Evolutionary conservation across 2,113 vertebrate species (phyloP), one percentile per base, ranked within the genome.

Genomic region (Calonectris borealis): DNA sequence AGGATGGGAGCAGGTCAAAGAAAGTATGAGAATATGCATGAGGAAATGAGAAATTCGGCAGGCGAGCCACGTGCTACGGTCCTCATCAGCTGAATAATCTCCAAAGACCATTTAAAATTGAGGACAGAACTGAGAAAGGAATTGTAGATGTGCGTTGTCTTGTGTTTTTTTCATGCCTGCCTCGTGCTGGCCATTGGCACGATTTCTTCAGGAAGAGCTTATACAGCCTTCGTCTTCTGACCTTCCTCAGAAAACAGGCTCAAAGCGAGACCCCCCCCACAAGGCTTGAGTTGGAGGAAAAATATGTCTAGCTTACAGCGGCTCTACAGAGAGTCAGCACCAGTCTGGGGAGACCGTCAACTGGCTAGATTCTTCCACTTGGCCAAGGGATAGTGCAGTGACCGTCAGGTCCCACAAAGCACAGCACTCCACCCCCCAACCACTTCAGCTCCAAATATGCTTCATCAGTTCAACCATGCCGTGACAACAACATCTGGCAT

Each of bases 361-460:
- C 29, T 13, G 25, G 18, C 9, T 61, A 66, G 42, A 24, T 18
- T 19, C 19, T 13, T 25, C 52, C 31, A 19, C 16, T 40, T 27
- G 24, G 9, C 19, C 42, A 42, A 29, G 29, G 16, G n/a, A 32
- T 7, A 48, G 26, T 1, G 21, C 18, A 4, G n/a, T 7, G 4
- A 12, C 21, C 11, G 13, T 8, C 49, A 46, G 48, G 26, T 21
- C 57, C 58, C 48, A 18, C 46, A 51, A 51, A 51, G 18, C 29
- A 40, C 44, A 38, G 32, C 38, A 32, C 17, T 12, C 27, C 34
- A 31, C 10, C 9, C 48, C 25, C 26, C 66, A 48, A 13, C 6
- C 14, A 1, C 46, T 40, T 40, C 40, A 22, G 32, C 8, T 24
- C n/a, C 40, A 32, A 15, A 20, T 1, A 4, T 1, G 2, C 27